Conservation (phyloP, 1,140 invertebrate species). For the Palaemon carinicauda region DNA sequence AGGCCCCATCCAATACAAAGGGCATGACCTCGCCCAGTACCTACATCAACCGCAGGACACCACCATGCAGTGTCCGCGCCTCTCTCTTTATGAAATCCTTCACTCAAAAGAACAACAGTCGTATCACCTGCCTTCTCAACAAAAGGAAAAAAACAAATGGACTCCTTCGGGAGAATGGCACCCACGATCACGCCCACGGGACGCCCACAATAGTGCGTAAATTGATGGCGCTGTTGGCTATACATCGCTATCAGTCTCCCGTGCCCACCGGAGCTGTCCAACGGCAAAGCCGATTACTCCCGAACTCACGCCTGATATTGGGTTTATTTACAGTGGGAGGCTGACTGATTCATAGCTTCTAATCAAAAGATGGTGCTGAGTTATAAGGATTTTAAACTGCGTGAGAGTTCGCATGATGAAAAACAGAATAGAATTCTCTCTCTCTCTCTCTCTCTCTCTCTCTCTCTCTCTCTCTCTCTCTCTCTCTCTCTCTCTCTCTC, state of each 20-base stretch:
- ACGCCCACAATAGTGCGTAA: slow-evolving; percentile 10
- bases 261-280: not conserved
- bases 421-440: too few species aligned
- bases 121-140: slow-evolving; percentile 2
- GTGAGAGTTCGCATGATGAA: too few species aligned
- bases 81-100: not conserved
- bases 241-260: slow-evolving; percentile 29
- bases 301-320: not conserved
- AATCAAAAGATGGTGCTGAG: too few species aligned
- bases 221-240: slow-evolving; percentile 24
- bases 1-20: not conserved
- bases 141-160: slow-evolving; percentile 6
- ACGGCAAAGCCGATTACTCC: not conserved
- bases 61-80: not conserved
- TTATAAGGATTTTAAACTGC: not conserved
- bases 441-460: too few species aligned
- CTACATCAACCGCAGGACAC: not conserved
- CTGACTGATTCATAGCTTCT: not conserved
- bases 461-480: too few species aligned
- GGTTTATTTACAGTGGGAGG: not conserved
- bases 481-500: too few species aligned
- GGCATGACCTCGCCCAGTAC: not conserved
- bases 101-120: not conserved
- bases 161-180: not conserved
- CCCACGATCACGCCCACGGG: slow-evolving; percentile 12